Evolutionary conservation across 2,113 vertebrate genomes (phyloP), one percentile per base, ranked within the genome.

Genomic region (Pseudorasbora parva): DNA sequence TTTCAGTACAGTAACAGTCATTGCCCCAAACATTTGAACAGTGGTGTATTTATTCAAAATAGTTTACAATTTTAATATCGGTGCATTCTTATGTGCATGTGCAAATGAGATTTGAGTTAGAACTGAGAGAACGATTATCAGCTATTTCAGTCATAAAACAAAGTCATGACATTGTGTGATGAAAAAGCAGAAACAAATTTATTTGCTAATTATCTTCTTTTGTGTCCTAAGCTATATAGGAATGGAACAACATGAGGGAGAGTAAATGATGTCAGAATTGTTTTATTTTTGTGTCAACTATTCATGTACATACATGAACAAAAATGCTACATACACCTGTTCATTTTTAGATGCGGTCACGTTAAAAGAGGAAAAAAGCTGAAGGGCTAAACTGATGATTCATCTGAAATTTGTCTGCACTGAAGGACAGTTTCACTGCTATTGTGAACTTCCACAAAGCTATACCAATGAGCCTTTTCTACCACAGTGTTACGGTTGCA

Each of bases 91-190:
- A 11, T 60, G 41, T 43, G 68, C 41, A 45, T 71, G 68, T 45
- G 21, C 68, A 71, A 21, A 45, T n/a, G 21, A 71, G 41, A 71
- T 45, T 71, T 45, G 37, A 71, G 30, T 37, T 37, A 21, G 17
- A 68, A 21, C 8, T 33, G 4, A 43, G 30, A 37, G 1, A 33
- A 69, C 2, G 10, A 43, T 9, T 43, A 71, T 23, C 41, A 72
- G n/a, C 41, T 71, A 45, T 71, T 71, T 71, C 68, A 45, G 41
- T 45, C n/a, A 25, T 72, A 9, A 47, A 41, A 72, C n/a, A 72
- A 72, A 41, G 66, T 4, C n/a, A 25, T 15, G 69, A 72, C n/a
- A n/a, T n/a, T n/a, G n/a, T n/a, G n/a, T n/a, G n/a, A n/a, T n/a
- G n/a, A 68, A 37, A 33, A 68, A 37, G 17, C 30, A 1, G 64